These are phyloP conservation scores for Habroteleia sp. DNA, from an alignment of 2,888 invertebrate species.

Conservation along the genomic window DNA sequence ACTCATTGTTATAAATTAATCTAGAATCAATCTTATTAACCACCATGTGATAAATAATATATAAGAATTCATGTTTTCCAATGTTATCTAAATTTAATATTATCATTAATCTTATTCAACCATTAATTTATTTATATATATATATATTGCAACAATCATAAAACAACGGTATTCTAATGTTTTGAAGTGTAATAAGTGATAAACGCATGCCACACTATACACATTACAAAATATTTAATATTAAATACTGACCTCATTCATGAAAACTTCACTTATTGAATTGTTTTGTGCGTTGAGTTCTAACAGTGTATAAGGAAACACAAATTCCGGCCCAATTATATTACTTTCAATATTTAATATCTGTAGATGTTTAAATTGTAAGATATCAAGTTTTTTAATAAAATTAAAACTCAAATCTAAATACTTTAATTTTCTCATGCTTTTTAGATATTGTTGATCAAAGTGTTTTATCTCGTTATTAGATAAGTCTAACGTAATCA, in stretches of 20 bases:
- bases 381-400: constrained; percentile 64
- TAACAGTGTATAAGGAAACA: constrained; percentile 67
- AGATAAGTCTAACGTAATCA: constrained; percentile 72
- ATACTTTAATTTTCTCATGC: constrained; percentile 80
- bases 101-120: too few relatives aligned
- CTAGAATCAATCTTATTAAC: constrained; percentile 9
- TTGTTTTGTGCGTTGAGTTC: constrained; percentile 67
- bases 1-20: constrained; percentile 1
- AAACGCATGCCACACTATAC: too few relatives aligned
- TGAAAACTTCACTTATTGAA: constrained; percentile 48
- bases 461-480: constrained; percentile 80
- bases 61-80: too few relatives aligned
- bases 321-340: constrained; percentile 64
- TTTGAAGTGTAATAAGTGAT: too few relatives aligned
- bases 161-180: too few relatives aligned
- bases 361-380: constrained; percentile 61
- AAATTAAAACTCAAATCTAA: constrained; percentile 74
- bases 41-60: too few relatives aligned
- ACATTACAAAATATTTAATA: too few relatives aligned
- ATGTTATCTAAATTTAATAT: too few relatives aligned
- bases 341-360: constrained; percentile 70
- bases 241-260: constrained; percentile 69
- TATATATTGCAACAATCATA: too few relatives aligned
- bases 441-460: constrained; percentile 79
- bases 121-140: too few relatives aligned